A percentile compares a stretch with the other conserved stretches of the same genome.
phyloP scores from a whole-genome alignment of 64 coral and sea anemone species.

The Stylophora pistillata region DNA sequence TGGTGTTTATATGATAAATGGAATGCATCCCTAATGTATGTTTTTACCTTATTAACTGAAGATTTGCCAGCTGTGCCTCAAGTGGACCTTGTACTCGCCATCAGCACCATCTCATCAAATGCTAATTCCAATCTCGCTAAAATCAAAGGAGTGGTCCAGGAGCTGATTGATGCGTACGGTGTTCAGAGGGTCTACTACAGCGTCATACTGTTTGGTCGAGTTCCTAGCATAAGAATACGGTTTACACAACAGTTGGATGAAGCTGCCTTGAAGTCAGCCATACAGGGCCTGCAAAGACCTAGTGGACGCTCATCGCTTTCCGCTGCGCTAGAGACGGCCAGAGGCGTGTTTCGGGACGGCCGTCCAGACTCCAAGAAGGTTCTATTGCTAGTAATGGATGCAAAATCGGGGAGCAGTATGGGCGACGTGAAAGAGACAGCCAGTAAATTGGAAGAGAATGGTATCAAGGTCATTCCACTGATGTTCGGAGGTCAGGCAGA shows the following conservation, averaged over 20 bases:
- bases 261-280: neutral
- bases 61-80: slow-evolving; percentile 52
- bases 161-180: slow-evolving; percentile 52
- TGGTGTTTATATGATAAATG: no score
- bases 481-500: slow-evolving; percentile 38
- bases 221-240: slow-evolving; percentile 10
- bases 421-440: slow-evolving; percentile 14
- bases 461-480: slow-evolving; percentile 63
- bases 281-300: slow-evolving; percentile 17
- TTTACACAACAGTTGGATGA: slow-evolving; percentile 25
- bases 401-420: slow-evolving; percentile 14
- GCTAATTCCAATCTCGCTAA: slow-evolving; percentile 43
- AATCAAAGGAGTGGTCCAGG: slow-evolving; percentile 64
- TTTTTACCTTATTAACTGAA: neutral
- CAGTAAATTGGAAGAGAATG: slow-evolving; percentile 33
- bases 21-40: neutral
- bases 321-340: slow-evolving; percentile 24
- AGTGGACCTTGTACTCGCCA: slow-evolving; percentile 73
- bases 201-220: slow-evolving; percentile 52
- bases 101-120: slow-evolving; percentile 57
- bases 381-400: slow-evolving; percentile 42
- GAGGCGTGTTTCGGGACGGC: slow-evolving; percentile 12
- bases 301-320: neutral
- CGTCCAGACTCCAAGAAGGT: slow-evolving; percentile 42
- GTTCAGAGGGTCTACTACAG: slow-evolving; percentile 41